A percentile compares a stretch with the other conserved stretches of the same genome.
Evolutionary conservation across 2,113 vertebrate species (phyloP).

Genomic region (Xiphophorus couchianus): DNA sequence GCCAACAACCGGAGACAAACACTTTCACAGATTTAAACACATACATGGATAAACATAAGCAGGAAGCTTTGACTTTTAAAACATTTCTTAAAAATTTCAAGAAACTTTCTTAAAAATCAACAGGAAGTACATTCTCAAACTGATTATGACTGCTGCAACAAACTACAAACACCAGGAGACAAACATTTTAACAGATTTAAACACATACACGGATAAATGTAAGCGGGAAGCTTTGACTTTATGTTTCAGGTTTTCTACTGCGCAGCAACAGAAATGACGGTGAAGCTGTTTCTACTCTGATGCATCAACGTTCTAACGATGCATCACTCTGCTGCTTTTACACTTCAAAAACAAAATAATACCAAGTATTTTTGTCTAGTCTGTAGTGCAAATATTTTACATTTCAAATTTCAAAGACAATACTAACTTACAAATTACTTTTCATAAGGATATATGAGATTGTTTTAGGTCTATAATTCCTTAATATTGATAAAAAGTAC

Average conservation of each 20-base stretch:
- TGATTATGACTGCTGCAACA: neutral
- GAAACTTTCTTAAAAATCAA: neutral
- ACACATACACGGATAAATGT: neutral
- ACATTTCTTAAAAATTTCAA: conserved; percentile 13
- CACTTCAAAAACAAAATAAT: too few relatives aligned
- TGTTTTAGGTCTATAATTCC: too few relatives aligned
- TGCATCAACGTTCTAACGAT: conserved; percentile 9
- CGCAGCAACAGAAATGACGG: neutral
- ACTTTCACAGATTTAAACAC: neutral
- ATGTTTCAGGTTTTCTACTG: conserved; percentile 21
- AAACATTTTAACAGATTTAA: neutral
- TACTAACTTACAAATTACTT: too few relatives aligned
- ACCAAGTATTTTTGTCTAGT: too few relatives aligned
- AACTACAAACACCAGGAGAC: neutral
- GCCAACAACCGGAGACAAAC: neutral
- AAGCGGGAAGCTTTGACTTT: conserved; percentile 13
- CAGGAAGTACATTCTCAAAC: neutral
- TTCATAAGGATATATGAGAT: too few relatives aligned
- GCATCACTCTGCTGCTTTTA: conserved; percentile 20
- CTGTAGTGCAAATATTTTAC: too few relatives aligned
- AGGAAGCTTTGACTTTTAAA: conserved; percentile 1
- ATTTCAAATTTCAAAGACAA: too few relatives aligned
- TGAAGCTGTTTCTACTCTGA: conserved; percentile 1
- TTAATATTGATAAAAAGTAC: too few relatives aligned
- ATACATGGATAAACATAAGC: neutral